Evolutionary conservation across 2,797 vertebrate genomes (phyloP), one percentile per base, ranked within the genome.

Genomic region (Thaleichthys pacificus): DNA sequence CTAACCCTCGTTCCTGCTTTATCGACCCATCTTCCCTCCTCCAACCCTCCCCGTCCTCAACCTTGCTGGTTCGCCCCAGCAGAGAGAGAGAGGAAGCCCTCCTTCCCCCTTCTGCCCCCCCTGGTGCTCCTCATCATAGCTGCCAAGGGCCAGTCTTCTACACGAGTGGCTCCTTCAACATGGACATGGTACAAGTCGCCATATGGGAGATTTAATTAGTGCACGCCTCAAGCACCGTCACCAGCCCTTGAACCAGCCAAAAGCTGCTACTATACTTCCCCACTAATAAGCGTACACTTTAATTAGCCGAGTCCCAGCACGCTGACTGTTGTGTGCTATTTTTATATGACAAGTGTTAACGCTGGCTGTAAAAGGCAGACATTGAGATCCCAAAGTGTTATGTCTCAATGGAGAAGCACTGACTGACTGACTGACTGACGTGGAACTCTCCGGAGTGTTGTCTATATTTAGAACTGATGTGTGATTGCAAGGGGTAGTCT

Each of bases 161-260:
- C 86, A 82, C 85, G 84, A 86, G 76, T 86, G 87, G 85, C 75
- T 88, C 67, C 78, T 81, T 77, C 81, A 84, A 70, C 79, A 83
- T 89, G 78, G 83, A 88, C 82, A 76, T 21, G 77, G 80, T 81
- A 81, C 83, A 84, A 87, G 84, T 80, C 80, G 84, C 86, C 90
- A 91, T 93, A 91, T 91, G 90, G 91, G 85, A 86, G 79, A 89
- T 90, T 92, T 89, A 90, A 91, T 92, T 90, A 91, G 87, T 60
- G 51, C 81, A 79, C 2, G 86, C 88, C 81, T 90, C 73, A 73
- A 89, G 86, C 87, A 73, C 71, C 69, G 83, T 86, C 80, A 71
- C 78, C 77, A 82, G 71, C 68, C 72, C 76, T 69, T 61, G 76
- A 82, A 83, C 79, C 32, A 77, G 26, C 15, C 58, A 28, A 24